Evolutionary conservation across 2,113 vertebrate species (phyloP), one percentile per base, ranked within the genome.

Genomic region (Lycocorax pyrrhopterus): DNA sequence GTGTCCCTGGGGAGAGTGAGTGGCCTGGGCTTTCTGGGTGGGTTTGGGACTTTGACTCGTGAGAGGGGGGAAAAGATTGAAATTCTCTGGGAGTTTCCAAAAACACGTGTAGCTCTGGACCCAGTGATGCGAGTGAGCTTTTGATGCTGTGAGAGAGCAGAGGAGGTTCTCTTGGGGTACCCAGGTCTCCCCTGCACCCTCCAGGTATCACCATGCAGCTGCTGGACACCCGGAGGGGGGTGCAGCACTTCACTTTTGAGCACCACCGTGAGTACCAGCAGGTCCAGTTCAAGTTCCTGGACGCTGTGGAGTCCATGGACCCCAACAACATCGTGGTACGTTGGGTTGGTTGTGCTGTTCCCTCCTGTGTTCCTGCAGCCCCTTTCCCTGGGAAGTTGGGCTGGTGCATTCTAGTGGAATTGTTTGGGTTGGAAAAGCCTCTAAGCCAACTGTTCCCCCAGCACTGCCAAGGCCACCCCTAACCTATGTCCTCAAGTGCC

Each of bases 281-380:
- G 96, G 98, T 99, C 18, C 99, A 99, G 98, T 99, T 99, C 98
- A 99, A 98, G 96, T 99, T 99, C 96, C 95, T 99, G 94, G 98
- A 99, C 2, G 99, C 99, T 0, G 99, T 99, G 18, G 99, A 99
- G 92, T 99, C 99, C 62, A 99, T 99, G 99, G 99, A 99, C 95
- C 99, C 99, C 43, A 99, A 99, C 98, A 99, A 99, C 89, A 99
- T 99, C 13, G 98, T 99, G 98, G 99, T 99, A 98, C 16, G 98
- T 97, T 27, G 29, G 27, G 39, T 21, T 33, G 37, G 16, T 30
- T 0, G 0, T 30, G 39, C 53, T 25, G 13, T 41, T 56, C 10
- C 35, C 33, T 30, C 27, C 60, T 41, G 73, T 14, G 4, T 32
- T 59, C 66, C 63, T 58, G 30, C 55, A 53, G 69, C n/a, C 27